Percentiles rank a stretch among this genome's conserved stretches.
Evolutionary conservation across 2,113 vertebrate genomes (phyloP).

Genomic region (Nibea albiflora): DNA sequence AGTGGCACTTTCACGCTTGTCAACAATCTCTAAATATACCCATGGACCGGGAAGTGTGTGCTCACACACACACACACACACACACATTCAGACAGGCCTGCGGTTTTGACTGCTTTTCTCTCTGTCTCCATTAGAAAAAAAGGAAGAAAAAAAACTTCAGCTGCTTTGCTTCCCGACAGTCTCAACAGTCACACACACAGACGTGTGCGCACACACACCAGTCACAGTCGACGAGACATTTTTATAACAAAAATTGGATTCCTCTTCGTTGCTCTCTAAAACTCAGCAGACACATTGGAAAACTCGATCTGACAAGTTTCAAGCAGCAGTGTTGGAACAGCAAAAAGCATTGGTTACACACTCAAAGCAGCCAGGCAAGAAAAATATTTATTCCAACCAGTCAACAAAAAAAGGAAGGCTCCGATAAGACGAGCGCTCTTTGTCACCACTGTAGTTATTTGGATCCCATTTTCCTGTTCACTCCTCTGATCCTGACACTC

Average conservation of each 20-base stretch:
- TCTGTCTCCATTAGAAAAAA: slow-evolving; percentile 59
- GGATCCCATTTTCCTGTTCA: slow-evolving; percentile 26
- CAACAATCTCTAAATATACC: slow-evolving; percentile 82
- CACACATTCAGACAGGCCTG: slow-evolving; percentile 35
- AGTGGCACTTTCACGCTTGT: slow-evolving; percentile 83
- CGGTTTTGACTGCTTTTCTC: slow-evolving; percentile 61
- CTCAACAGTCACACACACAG: slow-evolving; percentile 16
- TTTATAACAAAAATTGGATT: slow-evolving; percentile 76
- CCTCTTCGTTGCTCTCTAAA: slow-evolving; percentile 66
- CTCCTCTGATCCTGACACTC: slow-evolving; percentile 42
- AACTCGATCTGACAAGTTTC: slow-evolving; percentile 73
- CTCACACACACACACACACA: slow-evolving; percentile 18
- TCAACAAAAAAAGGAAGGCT: slow-evolving; percentile 54
- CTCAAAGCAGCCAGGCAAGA: slow-evolving; percentile 50
- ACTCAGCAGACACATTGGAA: slow-evolving; percentile 66
- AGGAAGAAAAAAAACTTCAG: slow-evolving; percentile 38
- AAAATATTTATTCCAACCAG: slow-evolving; percentile 61
- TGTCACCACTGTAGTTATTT: slow-evolving; percentile 51
- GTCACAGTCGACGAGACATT: slow-evolving; percentile 73
- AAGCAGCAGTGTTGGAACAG: slow-evolving; percentile 41
- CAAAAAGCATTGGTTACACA: slow-evolving; percentile 43
- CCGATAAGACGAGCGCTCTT: slow-evolving; percentile 34
- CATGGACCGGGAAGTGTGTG: slow-evolving; percentile 53
- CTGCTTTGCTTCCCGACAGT: slow-evolving; percentile 51
- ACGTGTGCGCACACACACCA: slow-evolving; percentile 7